A percentile compares a stretch with the other conserved stretches of the same genome.
Evolutionary conservation across 2,888 invertebrate species (phyloP).

Genomic region (Eupeodes luniger): DNA sequence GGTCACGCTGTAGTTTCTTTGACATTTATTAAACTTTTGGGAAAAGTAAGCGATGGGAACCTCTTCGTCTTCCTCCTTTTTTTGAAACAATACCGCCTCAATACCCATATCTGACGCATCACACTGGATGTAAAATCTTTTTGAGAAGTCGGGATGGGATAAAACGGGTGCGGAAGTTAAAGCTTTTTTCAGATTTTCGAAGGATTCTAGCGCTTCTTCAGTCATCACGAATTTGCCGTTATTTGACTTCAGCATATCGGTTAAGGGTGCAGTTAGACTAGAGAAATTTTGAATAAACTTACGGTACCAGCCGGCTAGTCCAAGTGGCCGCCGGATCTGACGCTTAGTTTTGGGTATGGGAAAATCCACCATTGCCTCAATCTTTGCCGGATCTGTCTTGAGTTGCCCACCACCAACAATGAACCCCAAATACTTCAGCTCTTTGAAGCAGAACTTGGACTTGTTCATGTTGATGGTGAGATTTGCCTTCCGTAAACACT

Average conservation of each 20-base stretch:
- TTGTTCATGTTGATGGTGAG: constrained; percentile 60
- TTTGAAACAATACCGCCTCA: too few species aligned
- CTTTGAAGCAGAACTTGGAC: constrained; percentile 55
- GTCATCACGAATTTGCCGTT: constrained; percentile 42
- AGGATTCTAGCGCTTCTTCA: not conserved
- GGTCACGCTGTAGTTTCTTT: not conserved
- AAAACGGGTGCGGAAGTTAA: constrained; percentile 59
- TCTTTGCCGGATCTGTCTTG: not conserved
- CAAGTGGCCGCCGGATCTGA: not conserved
- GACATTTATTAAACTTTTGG: too few species aligned
- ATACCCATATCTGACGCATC: too few species aligned
- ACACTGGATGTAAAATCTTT: too few species aligned
- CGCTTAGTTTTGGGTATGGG: not conserved
- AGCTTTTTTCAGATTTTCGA: constrained; percentile 40
- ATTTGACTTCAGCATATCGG: constrained; percentile 45
- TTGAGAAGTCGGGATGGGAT: constrained; percentile 63
- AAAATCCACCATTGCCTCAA: not conserved
- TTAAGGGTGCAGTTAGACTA: constrained; percentile 48
- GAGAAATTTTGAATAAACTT: too few species aligned
- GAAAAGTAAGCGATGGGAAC: too few species aligned
- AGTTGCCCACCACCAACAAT: not conserved
- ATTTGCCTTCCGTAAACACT: constrained; percentile 42
- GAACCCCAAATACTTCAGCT: constrained; percentile 49
- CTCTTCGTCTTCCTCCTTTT: too few species aligned
- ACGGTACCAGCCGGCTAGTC: too few species aligned